Conservation (phyloP, 2,113 vertebrate species). For the Corythornis vintsioides region DNA sequence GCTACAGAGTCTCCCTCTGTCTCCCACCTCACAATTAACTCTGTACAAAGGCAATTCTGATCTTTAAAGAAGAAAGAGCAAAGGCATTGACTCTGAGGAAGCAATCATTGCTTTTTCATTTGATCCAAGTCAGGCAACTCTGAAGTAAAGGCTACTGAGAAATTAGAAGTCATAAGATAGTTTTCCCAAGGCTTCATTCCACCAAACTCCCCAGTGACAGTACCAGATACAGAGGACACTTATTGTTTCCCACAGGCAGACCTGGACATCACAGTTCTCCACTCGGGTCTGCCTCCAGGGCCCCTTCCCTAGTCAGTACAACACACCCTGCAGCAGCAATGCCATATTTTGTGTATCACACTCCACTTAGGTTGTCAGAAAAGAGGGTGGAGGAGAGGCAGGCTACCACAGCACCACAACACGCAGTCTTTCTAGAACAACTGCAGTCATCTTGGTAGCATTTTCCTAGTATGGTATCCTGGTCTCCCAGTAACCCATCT, state of each 20-base stretch:
- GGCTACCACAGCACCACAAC: neutral
- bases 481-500: fast-evolving
- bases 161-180: neutral
- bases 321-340: neutral
- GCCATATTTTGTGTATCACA: neutral
- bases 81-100: neutral
- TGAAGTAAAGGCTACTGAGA: neutral
- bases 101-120: neutral
- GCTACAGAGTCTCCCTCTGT: neutral
- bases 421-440: neutral
- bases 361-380: neutral
- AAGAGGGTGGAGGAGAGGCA: neutral
- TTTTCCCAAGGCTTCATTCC: neutral
- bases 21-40: neutral
- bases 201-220: fast-evolving
- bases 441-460: neutral
- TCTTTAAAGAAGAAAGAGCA: neutral
- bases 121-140: neutral
- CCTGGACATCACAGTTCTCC: neutral
- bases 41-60: neutral
- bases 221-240: neutral
- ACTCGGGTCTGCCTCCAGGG: neutral
- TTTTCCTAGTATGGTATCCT: neutral
- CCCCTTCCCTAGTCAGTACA: neutral
- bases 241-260: neutral